Evolutionary conservation across 2,113 vertebrate genomes (phyloP).

Genomic region (Egretta garzetta): DNA sequence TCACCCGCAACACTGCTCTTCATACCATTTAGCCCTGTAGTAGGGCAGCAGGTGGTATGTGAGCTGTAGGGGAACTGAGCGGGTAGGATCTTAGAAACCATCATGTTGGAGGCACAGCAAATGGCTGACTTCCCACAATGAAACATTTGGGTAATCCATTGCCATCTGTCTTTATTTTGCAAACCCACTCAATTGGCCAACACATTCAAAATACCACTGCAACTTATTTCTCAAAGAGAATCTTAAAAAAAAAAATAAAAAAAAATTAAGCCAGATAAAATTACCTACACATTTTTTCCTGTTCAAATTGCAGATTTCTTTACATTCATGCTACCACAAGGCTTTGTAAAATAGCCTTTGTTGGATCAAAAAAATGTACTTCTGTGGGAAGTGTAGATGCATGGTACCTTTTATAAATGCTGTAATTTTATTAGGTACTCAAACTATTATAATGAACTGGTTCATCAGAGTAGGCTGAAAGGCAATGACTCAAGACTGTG

Average conservation of each 20-base stretch:
- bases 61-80: neutral
- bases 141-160: constrained; percentile 31
- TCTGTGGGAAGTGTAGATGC: neutral
- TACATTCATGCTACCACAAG: neutral
- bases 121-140: neutral
- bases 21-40: accelerated
- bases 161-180: constrained; percentile 61
- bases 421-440: neutral
- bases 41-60: neutral
- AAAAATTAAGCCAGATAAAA: neutral
- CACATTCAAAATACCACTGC: neutral
- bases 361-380: neutral
- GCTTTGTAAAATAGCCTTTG: neutral
- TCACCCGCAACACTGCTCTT: neutral
- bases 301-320: neutral
- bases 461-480: neutral
- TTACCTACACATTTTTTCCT: neutral
- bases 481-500: neutral
- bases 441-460: neutral
- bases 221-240: neutral
- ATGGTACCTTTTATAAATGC: neutral
- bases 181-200: constrained; percentile 42
- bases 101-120: neutral
- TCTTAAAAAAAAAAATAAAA: neutral
- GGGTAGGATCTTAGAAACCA: neutral